Evolutionary conservation across 1,140 invertebrate species (phyloP).

Genomic region (Alviniconcha marisindica): DNA sequence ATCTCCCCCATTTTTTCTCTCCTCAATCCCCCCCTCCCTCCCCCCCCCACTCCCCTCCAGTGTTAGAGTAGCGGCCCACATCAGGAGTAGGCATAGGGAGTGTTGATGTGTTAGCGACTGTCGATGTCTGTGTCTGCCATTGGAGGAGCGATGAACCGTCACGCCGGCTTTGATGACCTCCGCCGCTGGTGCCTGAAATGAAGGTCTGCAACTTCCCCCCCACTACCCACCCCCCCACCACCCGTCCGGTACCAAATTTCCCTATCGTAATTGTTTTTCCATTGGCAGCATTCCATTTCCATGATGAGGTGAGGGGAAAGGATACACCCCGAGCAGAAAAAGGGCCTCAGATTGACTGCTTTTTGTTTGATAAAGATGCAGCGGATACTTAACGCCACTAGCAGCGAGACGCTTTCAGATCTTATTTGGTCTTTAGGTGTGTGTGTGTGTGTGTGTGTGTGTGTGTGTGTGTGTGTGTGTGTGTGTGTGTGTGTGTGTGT

Average conservation of each 20-base stretch:
- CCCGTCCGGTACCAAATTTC: neutral
- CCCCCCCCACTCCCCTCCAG: neutral
- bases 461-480: constrained; percentile 14
- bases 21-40: neutral
- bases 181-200: neutral
- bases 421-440: neutral
- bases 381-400: no score
- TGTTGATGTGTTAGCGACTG: neutral
- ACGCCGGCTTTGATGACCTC: neutral
- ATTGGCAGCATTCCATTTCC: no score
- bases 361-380: neutral
- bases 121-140: constrained; percentile 1
- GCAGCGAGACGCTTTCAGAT: no score
- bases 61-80: no score
- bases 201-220: neutral
- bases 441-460: constrained; percentile 23
- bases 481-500: neutral
- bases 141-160: neutral
- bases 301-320: no score
- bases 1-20: neutral
- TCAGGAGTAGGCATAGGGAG: no score
- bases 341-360: no score
- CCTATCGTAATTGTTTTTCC: neutral
- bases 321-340: no score
- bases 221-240: neutral